These are phyloP conservation scores for Tupaia tana DNA, from an alignment of 2,113 vertebrate genomes.

Conservation along the genomic window DNA sequence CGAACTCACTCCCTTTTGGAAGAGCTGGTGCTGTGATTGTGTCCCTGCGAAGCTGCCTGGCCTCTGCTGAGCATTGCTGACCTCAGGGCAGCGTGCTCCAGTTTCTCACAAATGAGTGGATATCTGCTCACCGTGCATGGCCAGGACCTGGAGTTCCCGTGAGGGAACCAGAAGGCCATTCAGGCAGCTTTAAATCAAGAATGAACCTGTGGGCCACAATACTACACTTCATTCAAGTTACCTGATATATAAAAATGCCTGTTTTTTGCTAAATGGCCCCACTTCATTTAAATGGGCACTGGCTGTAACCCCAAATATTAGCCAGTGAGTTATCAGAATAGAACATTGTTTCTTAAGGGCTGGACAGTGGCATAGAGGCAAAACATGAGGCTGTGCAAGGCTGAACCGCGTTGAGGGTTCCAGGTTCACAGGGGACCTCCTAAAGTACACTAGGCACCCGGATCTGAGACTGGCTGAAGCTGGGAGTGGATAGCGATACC, in stretches of 20 bases:
- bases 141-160: not conserved
- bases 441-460: too few relatives aligned
- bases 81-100: not conserved
- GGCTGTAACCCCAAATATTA: not conserved
- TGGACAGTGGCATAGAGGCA: too few relatives aligned
- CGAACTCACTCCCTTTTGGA: not conserved
- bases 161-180: not conserved
- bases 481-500: too few relatives aligned
- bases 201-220: not conserved
- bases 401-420: too few relatives aligned
- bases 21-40: not conserved
- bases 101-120: too few relatives aligned
- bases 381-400: too few relatives aligned
- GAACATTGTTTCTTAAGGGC: slow-evolving; percentile 12
- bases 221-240: not conserved
- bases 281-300: not conserved
- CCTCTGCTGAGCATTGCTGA: not conserved
- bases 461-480: too few relatives aligned
- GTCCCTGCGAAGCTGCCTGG: not conserved
- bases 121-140: not conserved
- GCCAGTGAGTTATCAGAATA: not conserved
- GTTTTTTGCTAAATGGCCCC: not conserved
- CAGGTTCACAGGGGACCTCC: too few relatives aligned
- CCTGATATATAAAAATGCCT: not conserved
- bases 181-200: not conserved